Evolutionary conservation across 2,888 invertebrate genomes (phyloP).

Genomic region (Dorcus hopei): DNA sequence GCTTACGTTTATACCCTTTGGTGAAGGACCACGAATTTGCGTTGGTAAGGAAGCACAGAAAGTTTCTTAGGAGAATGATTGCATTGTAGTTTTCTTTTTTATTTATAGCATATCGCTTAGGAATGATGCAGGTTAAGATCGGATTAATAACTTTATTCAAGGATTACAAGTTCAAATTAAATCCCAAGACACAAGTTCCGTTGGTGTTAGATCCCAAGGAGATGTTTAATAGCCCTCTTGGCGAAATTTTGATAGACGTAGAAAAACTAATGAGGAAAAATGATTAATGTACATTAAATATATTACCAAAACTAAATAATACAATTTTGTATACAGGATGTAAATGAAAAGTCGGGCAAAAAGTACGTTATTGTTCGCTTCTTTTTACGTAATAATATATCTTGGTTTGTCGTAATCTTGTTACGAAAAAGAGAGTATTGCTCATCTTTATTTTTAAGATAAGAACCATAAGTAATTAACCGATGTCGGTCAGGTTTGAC

Average conservation of each 20-base stretch:
- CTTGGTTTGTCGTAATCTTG: too few species aligned
- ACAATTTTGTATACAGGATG: too few species aligned
- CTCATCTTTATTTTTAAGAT: too few species aligned
- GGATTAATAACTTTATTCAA: constrained; percentile 51
- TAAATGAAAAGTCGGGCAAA: too few species aligned
- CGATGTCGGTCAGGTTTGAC: too few species aligned
- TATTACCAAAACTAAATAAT: too few species aligned
- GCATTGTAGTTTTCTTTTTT: background rate
- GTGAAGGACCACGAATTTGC: constrained; percentile 34
- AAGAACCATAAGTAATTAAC: too few species aligned
- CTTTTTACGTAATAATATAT: too few species aligned
- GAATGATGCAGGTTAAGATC: constrained; percentile 54
- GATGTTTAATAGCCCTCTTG: constrained; percentile 42
- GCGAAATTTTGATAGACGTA: constrained; percentile 46
- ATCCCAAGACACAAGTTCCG: constrained; percentile 40
- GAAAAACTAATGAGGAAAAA: background rate
- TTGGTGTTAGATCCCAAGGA: constrained; percentile 45
- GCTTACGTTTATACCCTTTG: constrained; percentile 31
- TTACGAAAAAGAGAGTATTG: too few species aligned
- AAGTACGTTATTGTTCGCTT: too few species aligned
- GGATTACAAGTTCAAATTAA: constrained; percentile 41
- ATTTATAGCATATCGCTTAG: constrained; percentile 53
- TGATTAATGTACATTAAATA: too few species aligned
- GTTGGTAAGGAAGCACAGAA: constrained; percentile 23
- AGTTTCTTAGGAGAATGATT: too few species aligned